A percentile compares a stretch with the other conserved stretches of the same genome.
Conservation (phyloP, 1,140 invertebrate species). For the Platyscapa corneri region DNA sequence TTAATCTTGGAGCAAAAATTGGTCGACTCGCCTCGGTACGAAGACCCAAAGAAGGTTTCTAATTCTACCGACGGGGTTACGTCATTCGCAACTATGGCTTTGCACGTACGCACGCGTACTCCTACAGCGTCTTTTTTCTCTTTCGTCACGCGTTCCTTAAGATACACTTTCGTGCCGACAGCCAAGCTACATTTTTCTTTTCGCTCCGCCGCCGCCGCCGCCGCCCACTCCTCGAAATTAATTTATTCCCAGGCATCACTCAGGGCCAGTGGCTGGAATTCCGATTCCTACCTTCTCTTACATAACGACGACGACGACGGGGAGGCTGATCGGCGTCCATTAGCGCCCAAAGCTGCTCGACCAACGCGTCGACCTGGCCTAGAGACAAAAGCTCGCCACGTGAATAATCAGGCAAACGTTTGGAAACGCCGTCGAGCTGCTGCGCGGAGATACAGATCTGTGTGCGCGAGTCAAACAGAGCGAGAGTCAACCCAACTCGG, state of each 20-base stretch:
- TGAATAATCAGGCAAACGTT: no score
- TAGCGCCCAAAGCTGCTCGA: neutral
- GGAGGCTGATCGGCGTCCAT: neutral
- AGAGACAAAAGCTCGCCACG: no score
- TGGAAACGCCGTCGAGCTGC: no score
- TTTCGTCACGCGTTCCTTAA: constrained; percentile 36
- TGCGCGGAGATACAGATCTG: neutral
- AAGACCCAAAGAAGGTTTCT: constrained; percentile 33
- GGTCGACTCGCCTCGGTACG: no score
- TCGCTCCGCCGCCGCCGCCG: neutral
- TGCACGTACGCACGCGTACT: neutral
- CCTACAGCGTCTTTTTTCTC: neutral
- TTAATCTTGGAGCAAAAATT: neutral
- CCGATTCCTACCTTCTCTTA: constrained; percentile 26
- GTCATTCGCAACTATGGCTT: constrained; percentile 25
- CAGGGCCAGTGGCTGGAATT: neutral
- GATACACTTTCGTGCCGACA: constrained; percentile 10
- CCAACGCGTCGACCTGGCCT: no score
- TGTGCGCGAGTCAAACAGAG: neutral
- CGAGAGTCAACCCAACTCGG: neutral
- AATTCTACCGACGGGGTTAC: constrained; percentile 37
- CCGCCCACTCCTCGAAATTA: constrained; percentile 30
- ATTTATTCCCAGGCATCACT: constrained; percentile 35
- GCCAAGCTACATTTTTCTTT: constrained; percentile 26
- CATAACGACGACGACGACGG: neutral